Percentiles rank a stretch among this genome's conserved stretches.
Evolutionary conservation across 2,797 vertebrate species (phyloP).

Genomic region (Kryptolebias ocellatus): DNA sequence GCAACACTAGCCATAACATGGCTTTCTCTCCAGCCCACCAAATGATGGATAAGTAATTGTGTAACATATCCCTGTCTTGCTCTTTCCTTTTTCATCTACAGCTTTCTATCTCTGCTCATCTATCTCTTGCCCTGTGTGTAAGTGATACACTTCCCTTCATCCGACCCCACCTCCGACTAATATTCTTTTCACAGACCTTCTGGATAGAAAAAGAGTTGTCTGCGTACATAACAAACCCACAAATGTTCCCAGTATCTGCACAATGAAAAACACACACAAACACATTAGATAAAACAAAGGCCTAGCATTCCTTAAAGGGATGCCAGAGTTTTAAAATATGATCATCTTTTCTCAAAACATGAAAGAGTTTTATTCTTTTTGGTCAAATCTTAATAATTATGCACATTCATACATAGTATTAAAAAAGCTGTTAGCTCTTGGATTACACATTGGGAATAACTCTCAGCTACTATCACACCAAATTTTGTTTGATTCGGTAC

Average conservation of each 20-base stretch:
- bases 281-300: slow-evolving; percentile 32
- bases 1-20: slow-evolving; percentile 43
- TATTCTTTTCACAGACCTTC: slow-evolving; percentile 45
- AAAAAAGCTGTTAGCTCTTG: too few relatives aligned
- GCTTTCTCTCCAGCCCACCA: slow-evolving; percentile 39
- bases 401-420: too few relatives aligned
- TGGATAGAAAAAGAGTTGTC: slow-evolving; percentile 37
- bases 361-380: too few relatives aligned
- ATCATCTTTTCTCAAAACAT: too few relatives aligned
- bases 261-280: slow-evolving; percentile 9
- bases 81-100: slow-evolving; percentile 40
- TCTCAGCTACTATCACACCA: too few relatives aligned
- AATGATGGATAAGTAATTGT: slow-evolving; percentile 61
- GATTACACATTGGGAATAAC: too few relatives aligned
- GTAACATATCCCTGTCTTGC: slow-evolving; percentile 14
- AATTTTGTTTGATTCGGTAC: too few relatives aligned
- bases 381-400: too few relatives aligned
- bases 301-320: too few relatives aligned
- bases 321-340: too few relatives aligned
- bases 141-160: slow-evolving; percentile 42
- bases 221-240: slow-evolving; percentile 25
- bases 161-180: slow-evolving; percentile 3
- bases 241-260: slow-evolving; percentile 15
- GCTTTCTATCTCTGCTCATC: slow-evolving; percentile 34
- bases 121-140: slow-evolving; percentile 37